Percentiles rank a stretch among this genome's conserved stretches.
Conservation (phyloP, 2,888 invertebrate genomes). For the Caenorhabditis uteleia region DNA sequence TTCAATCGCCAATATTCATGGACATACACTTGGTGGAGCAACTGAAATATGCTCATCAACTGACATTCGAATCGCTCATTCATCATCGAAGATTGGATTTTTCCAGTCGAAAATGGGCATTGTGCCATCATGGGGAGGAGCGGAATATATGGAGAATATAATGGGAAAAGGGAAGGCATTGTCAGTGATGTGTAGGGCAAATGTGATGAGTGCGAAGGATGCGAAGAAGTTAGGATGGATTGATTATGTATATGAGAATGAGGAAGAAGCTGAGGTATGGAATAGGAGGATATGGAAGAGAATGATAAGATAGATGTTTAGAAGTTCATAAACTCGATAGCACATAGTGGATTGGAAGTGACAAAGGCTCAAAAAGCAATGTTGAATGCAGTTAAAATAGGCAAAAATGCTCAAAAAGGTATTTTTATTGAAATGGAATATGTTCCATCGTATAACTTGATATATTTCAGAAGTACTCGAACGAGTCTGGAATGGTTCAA, state of each 20-base stretch:
- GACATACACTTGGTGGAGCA: constrained; percentile 48
- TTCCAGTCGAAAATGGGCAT: constrained; percentile 48
- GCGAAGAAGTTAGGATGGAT: constrained; percentile 39
- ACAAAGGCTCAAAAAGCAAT: constrained; percentile 43
- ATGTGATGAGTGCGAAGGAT: constrained; percentile 34
- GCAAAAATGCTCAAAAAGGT: constrained; percentile 22
- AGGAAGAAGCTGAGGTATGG: constrained; percentile 41
- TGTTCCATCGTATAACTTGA: background rate
- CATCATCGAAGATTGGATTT: constrained; percentile 42
- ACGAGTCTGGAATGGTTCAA: constrained; percentile 38
- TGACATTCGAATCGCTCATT: constrained; percentile 46
- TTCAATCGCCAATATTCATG: constrained; percentile 43
- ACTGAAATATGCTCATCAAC: constrained; percentile 45
- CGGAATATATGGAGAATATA: constrained; percentile 36
- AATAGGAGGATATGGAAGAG: background rate
- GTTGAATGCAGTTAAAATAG: constrained; percentile 31
- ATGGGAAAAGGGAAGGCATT: constrained; percentile 33
- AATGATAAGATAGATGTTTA: constrained; percentile 5
- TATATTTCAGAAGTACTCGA: constrained; percentile 15
- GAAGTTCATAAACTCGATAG: constrained; percentile 27
- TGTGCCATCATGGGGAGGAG: constrained; percentile 52
- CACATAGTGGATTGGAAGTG: constrained; percentile 23
- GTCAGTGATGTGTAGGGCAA: constrained; percentile 28
- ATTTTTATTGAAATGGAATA: too few relatives aligned
- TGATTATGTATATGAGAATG: constrained; percentile 35